phyloP scores from a whole-genome alignment of 1,140 invertebrate genomes.

The Polypedilum pembai region DNA sequence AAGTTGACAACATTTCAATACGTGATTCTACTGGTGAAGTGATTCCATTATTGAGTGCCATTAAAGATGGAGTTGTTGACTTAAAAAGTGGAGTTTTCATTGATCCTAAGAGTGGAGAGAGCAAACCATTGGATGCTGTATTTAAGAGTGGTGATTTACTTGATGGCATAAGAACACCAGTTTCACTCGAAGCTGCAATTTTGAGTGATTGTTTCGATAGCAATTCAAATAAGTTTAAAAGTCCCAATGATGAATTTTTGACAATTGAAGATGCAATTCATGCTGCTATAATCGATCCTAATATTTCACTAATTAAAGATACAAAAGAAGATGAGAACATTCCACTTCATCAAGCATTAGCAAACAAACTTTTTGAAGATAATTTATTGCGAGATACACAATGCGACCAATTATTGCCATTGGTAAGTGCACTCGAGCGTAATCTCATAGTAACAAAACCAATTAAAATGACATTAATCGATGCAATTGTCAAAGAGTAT shows the following conservation, averaged over 20 bases:
- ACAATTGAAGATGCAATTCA: constrained; percentile 67
- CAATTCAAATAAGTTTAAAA: constrained; percentile 62
- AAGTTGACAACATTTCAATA: constrained; percentile 64
- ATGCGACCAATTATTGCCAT: constrained; percentile 55
- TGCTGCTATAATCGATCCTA: constrained; percentile 70
- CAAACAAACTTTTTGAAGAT: constrained; percentile 58
- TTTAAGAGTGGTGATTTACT: constrained; percentile 62
- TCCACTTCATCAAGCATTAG: constrained; percentile 59
- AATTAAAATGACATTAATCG: constrained; percentile 61
- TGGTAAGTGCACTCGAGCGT: constrained; percentile 61
- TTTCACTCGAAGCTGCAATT: constrained; percentile 69
- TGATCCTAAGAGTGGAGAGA: constrained; percentile 57
- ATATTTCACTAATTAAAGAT: constrained; percentile 75
- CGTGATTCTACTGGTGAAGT: constrained; percentile 63
- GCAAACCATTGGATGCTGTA: constrained; percentile 60
- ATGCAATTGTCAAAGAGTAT: constrained; percentile 70
- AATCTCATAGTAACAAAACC: constrained; percentile 61
- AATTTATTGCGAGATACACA: constrained; percentile 61
- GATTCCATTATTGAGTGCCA: constrained; percentile 62
- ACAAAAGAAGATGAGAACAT: constrained; percentile 59
- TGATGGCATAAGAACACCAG: constrained; percentile 57
- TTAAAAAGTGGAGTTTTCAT: constrained; percentile 61
- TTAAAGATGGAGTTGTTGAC: constrained; percentile 69
- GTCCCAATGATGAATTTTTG: constrained; percentile 60
- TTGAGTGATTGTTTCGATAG: constrained; percentile 62